phyloP scores from a whole-genome alignment of 2,888 invertebrate species.

The Baccha elongata region DNA sequence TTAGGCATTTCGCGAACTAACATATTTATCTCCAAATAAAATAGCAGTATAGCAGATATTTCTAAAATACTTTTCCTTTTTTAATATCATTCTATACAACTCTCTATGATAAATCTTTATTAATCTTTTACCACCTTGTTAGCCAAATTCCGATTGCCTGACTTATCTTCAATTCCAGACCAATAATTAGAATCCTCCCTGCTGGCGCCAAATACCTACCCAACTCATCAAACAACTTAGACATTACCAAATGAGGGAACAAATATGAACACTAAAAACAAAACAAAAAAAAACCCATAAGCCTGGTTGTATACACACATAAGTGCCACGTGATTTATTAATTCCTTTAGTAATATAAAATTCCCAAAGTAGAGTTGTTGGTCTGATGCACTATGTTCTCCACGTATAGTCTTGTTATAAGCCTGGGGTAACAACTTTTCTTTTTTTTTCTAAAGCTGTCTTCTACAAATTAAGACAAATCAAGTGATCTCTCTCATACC shows the following conservation, averaged over 20 bases:
- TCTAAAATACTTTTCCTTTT: background rate
- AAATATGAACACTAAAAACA: background rate
- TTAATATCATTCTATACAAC: background rate
- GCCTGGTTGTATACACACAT: conserved; percentile 21
- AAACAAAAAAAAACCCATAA: conserved; percentile 24
- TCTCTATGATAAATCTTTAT: too few relatives aligned
- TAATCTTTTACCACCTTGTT: conserved; percentile 23
- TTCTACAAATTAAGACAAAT: conserved; percentile 74
- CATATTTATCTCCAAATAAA: too few relatives aligned
- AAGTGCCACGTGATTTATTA: conserved; percentile 70
- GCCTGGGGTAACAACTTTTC: conserved; percentile 49
- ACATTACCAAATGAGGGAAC: conserved; percentile 64
- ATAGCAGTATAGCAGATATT: too few relatives aligned
- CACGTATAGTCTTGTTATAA: background rate
- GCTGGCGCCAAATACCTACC: conserved; percentile 68
- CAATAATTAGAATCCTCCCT: conserved; percentile 53
- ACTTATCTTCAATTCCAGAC: conserved; percentile 29
- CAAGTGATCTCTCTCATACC: conserved; percentile 46
- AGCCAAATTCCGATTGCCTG: conserved; percentile 34
- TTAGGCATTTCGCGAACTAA: too few relatives aligned
- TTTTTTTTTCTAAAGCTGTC: conserved; percentile 56
- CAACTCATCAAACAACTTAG: conserved; percentile 56
- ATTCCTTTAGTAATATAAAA: conserved; percentile 71
- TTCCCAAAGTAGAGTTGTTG: conserved; percentile 66
- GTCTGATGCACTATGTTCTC: conserved; percentile 1